Percentiles rank a stretch among this genome's conserved stretches.
These are phyloP conservation scores for Cyaniris semiargus DNA, from an alignment of 2,888 invertebrate genomes.

Conservation along the genomic window DNA sequence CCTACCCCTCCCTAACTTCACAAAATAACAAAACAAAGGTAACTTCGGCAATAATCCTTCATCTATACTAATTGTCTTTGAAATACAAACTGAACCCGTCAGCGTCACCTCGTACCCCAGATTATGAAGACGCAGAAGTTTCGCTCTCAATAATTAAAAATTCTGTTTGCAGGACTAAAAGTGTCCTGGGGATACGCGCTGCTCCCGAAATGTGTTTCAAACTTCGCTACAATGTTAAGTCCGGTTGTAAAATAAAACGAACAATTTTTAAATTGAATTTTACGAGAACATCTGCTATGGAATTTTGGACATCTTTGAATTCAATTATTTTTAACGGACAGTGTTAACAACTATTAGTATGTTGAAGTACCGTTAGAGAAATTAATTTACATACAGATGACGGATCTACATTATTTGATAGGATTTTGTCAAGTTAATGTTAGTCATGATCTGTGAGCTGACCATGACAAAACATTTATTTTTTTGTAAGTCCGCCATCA, in stretches of 20 bases:
- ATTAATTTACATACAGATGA: too few species aligned
- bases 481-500: too few species aligned
- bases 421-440: too few species aligned
- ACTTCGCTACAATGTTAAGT: constrained; percentile 5
- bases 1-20: background rate
- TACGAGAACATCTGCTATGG: background rate
- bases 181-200: constrained; percentile 17
- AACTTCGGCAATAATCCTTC: background rate
- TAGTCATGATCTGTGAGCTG: too few species aligned
- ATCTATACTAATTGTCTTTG: background rate
- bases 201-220: constrained; percentile 12
- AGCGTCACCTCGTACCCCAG: constrained; percentile 1
- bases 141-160: constrained; percentile 13
- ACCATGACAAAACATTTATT: too few species aligned
- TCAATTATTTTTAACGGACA: background rate
- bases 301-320: background rate
- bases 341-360: background rate
- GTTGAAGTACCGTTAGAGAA: too few species aligned
- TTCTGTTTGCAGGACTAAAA: constrained; percentile 24
- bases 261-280: constrained; percentile 1
- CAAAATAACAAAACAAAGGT: background rate
- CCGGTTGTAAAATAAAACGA: background rate
- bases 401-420: too few species aligned
- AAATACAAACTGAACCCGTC: background rate
- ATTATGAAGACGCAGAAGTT: background rate